A percentile compares a stretch with the other conserved stretches of the same genome.
phyloP scores from a whole-genome alignment of 2,888 invertebrate genomes.

The Lasioglossum oenotherae region DNA sequence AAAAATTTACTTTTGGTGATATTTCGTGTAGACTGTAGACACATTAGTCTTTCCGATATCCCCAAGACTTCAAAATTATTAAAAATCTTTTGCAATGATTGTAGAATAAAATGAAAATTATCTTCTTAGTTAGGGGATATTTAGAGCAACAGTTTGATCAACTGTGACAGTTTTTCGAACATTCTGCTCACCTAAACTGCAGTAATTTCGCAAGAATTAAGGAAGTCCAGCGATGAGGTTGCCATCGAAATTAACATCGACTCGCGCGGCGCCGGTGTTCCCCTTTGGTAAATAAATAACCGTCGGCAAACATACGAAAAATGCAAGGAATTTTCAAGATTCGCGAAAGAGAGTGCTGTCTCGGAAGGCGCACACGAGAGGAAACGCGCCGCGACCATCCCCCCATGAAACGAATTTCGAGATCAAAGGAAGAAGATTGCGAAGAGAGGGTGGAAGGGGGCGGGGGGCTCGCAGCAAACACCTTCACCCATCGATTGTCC shows the following conservation, averaged over 20 bases:
- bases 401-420: not conserved
- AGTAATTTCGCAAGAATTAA: too few relatives aligned
- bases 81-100: too few relatives aligned
- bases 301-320: not conserved
- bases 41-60: too few relatives aligned
- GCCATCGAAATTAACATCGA: not conserved
- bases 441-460: not conserved
- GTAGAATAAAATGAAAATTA: too few relatives aligned
- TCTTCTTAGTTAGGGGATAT: not conserved
- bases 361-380: not conserved
- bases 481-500: constrained; percentile 8
- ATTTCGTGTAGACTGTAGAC: too few relatives aligned
- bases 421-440: constrained; percentile 40
- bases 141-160: too few relatives aligned
- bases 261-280: not conserved
- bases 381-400: not conserved
- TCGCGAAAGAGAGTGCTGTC: not conserved
- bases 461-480: not conserved
- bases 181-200: not conserved
- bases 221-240: not conserved
- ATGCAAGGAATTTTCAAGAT: constrained; percentile 9
- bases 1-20: too few relatives aligned
- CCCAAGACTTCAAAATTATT: too few relatives aligned
- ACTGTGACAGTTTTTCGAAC: too few relatives aligned
- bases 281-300: constrained; percentile 4